These are phyloP conservation scores for Ancistrus triradiatus DNA, from an alignment of 2,113 vertebrate genomes.

Conservation along the genomic window DNA sequence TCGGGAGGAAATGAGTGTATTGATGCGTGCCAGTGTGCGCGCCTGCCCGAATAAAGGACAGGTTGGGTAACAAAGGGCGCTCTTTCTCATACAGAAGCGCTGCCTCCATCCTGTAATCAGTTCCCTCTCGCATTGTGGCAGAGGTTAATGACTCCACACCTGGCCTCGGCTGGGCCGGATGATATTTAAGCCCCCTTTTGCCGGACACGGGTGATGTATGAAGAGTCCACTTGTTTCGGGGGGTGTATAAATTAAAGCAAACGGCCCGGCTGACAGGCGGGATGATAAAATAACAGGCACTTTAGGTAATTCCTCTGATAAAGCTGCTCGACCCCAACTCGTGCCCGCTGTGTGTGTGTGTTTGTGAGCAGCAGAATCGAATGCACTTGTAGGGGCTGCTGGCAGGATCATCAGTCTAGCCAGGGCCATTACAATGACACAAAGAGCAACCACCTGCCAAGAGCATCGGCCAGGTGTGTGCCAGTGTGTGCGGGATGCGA, in stretches of 20 bases:
- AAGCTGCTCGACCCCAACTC: conserved; percentile 79
- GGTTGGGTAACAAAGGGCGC: conserved; percentile 57
- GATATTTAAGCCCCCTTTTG: conserved; percentile 73
- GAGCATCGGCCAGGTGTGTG: conserved; percentile 38
- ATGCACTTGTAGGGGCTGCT: conserved; percentile 77
- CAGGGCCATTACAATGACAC: conserved; percentile 61
- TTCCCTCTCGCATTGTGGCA: conserved; percentile 69
- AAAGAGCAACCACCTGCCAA: conserved; percentile 48
- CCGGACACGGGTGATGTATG: conserved; percentile 79
- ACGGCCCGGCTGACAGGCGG: conserved; percentile 80
- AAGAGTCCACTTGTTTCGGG: conserved; percentile 76
- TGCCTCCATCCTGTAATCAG: conserved; percentile 74
- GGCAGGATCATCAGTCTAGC: conserved; percentile 83
- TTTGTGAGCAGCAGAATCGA: conserved; percentile 67
- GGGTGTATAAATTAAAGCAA: conserved; percentile 90
- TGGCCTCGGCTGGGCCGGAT: conserved; percentile 73
- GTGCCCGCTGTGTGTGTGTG: conserved; percentile 50
- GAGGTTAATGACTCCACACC: conserved; percentile 85
- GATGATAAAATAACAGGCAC: conserved; percentile 96
- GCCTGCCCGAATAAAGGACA: conserved; percentile 55
- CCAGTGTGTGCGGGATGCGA: background rate
- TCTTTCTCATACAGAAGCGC: conserved; percentile 58
- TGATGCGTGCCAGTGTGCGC: conserved; percentile 56
- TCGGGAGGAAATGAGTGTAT: conserved; percentile 55
- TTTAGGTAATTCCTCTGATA: conserved; percentile 94